Evolutionary conservation across 1,140 invertebrate genomes (phyloP), one percentile per base, ranked within the genome.

Genomic region (Chironomus tepperi): DNA sequence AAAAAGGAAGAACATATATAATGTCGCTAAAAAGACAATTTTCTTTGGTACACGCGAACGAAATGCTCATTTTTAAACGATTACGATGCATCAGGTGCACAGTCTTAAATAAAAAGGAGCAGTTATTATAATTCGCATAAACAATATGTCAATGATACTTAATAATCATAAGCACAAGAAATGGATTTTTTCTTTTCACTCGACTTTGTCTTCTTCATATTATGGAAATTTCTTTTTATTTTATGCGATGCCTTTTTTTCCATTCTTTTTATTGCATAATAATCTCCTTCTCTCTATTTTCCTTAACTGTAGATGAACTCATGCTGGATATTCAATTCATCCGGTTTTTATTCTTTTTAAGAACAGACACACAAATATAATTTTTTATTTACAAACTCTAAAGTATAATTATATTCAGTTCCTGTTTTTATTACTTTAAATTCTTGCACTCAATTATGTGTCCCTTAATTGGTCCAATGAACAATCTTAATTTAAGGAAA

Each of bases 71-170:
- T 47, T 47, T 47, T 9, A 34, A 47, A 10, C 15, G 43, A 9
- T 47, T 47, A 34, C 24, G 43, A 47, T 47, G 43, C 43, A 34
- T 47, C 43, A 47, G 43, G 43, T 47, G 43, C 8, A 47, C 43
- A 47, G 43, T 47, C 43, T 47, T 47, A 47, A 47, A 47, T 47
- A 47, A 47, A 47, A 47, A 47, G 43, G 43, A 47, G 15, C 43
- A 47, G 43, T 47, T 47, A 47, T 47, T 47, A 47, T 47, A 47
- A 47, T 47, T 47, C 43, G 43, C 43, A 47, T 47, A 47, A 47
- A 47, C 43, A 47, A 47, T 47, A 47, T 47, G 43, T 47, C 43
- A 47, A 47, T 47, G 43, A 47, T 47, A 47, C 43, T 47, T 47
- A 47, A 47, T 47, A 47, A 47, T 47, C 8, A 47, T 47, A 47